Evolutionary conservation across 2,113 vertebrate genomes (phyloP).

Genomic region (Catharus fuscescens): DNA sequence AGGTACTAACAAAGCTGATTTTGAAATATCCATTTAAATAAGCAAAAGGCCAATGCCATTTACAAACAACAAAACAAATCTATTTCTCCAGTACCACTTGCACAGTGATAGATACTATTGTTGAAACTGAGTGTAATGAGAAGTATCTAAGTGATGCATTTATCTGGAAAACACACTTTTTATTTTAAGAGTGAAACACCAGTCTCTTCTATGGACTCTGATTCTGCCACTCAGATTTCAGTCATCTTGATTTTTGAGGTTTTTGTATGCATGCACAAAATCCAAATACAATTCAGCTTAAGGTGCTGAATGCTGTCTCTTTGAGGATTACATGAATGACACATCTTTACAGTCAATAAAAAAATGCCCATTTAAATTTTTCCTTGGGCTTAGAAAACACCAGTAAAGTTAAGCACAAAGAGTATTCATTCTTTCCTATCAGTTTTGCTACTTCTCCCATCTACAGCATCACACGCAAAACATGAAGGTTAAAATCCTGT

Average conservation of each 20-base stretch:
- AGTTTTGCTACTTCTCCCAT: neutral
- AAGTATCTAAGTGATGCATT: neutral
- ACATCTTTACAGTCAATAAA: neutral
- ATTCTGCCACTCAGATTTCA: neutral
- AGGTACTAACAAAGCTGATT: neutral
- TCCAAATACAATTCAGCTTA: neutral
- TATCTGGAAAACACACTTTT: neutral
- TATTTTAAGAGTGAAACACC: neutral
- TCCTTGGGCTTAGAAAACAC: neutral
- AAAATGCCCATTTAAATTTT: neutral
- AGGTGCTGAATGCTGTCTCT: neutral
- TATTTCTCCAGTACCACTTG: neutral
- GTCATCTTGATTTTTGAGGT: neutral
- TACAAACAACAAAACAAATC: neutral
- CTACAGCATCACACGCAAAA: neutral
- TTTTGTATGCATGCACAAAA: neutral
- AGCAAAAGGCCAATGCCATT: neutral
- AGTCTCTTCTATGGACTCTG: neutral
- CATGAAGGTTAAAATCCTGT: neutral
- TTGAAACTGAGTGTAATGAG: neutral
- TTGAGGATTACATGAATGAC: neutral
- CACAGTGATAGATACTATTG: neutral
- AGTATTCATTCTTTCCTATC: neutral
- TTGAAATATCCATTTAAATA: conserved; percentile 5
- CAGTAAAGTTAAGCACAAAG: neutral